Base-by-base conservation (phyloP, 1,140 invertebrate species). In the Lethocerus indicus region DNA sequence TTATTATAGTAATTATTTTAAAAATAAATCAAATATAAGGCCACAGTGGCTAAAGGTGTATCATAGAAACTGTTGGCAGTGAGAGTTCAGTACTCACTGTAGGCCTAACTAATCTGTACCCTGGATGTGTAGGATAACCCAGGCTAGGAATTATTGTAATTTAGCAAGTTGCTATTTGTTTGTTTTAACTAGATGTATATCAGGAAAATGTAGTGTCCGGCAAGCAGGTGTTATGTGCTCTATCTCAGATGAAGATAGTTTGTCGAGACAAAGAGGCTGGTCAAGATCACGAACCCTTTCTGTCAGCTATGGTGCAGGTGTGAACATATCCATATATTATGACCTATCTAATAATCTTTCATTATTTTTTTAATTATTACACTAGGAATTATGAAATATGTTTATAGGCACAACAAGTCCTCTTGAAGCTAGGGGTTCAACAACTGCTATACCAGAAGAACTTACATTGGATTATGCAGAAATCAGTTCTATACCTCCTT, bases 401-500 rank as follows among this genome's bases (percentile, higher is more conserved):
- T 35, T 12, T 21, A n/a, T 32, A 61, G 61, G 59, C 9, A 61
- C 61, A 16, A 65, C 64, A 29, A 67, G 63, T 60, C 67, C 69
- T 2, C 51, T 70, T 26, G 69, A 71, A 53, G 62, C 63, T 28
- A 48, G 64, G 51, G 64, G 67, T 56, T 63, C 71, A 51, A 64
- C 73, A 41, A 66, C 71, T 26, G 71, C 70, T n/a, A 74, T 80
- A 54, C 80, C 82, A 0, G 87, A 91, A 64, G 89, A 92, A 56
- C 67, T 91, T 2, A 85, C 83, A 50, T 65, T 93, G 7, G 93
- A 98, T 67, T 98, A 97, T 63, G 84, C 90, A 1, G 94, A 98
- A 64, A 85, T 98, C 48, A 88, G 84, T 2, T 91, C 91, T 2
- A 95, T 99, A 52, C 89, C 94, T 6, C 93, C 95, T 0, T 64